Percentiles rank a stretch among this genome's conserved stretches.
Evolutionary conservation across 2,113 vertebrate species (phyloP).

Genomic region (Channa argus): DNA sequence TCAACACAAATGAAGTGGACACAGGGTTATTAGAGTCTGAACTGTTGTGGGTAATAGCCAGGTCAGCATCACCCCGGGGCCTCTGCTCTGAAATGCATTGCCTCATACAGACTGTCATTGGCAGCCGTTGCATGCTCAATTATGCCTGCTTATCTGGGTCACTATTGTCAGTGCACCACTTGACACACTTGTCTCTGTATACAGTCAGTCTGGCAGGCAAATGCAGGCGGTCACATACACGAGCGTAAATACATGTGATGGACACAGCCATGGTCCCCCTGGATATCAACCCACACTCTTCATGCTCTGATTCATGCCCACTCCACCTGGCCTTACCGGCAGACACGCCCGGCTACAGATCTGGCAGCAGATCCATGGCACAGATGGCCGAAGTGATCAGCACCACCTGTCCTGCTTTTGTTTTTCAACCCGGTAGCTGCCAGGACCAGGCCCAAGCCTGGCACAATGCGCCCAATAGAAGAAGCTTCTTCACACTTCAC

Average conservation of each 20-base stretch:
- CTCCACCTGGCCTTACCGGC: conserved; percentile 56
- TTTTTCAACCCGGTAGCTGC: conserved; percentile 57
- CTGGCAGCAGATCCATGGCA: conserved; percentile 61
- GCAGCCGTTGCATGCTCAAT: conserved; percentile 11
- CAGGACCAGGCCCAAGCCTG: conserved; percentile 53
- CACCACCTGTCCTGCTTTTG: conserved; percentile 74
- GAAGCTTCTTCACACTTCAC: conserved; percentile 2
- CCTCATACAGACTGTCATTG: conserved; percentile 19
- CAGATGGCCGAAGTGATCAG: conserved; percentile 78
- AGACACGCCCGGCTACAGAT: conserved; percentile 46
- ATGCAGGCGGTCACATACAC: conserved; percentile 25
- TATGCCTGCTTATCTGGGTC: conserved; percentile 71
- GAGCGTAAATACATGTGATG: background rate
- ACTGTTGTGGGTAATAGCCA: conserved; percentile 24
- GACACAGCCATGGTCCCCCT: conserved; percentile 13
- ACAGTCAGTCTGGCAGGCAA: conserved; percentile 39
- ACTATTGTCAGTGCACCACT: conserved; percentile 49
- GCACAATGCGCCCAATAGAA: conserved; percentile 42
- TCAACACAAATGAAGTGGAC: too few species aligned
- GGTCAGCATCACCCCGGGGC: conserved; percentile 39
- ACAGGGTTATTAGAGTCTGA: background rate
- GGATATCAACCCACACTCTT: conserved; percentile 69
- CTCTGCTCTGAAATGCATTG: conserved; percentile 19
- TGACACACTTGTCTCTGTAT: conserved; percentile 32
- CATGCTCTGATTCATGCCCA: conserved; percentile 71